phyloP scores from a whole-genome alignment of 2,113 vertebrate species.

The Sceloporus tristichus region DNA sequence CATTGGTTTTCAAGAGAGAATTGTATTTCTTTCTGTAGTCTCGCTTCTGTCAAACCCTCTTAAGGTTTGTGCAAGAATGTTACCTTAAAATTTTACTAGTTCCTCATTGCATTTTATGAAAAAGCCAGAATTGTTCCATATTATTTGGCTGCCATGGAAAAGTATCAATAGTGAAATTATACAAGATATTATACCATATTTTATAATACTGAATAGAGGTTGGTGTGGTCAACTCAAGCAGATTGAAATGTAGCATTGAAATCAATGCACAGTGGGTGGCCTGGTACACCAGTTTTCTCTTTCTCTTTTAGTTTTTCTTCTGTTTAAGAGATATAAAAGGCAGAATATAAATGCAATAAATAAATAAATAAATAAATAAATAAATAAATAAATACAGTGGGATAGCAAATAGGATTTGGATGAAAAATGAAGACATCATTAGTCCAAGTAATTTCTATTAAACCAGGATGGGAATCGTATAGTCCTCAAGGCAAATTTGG shows the following conservation, averaged over 20 bases:
- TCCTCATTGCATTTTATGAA: neutral
- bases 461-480: too few relatives aligned
- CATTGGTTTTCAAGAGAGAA: neutral
- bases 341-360: too few relatives aligned
- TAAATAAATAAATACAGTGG: too few relatives aligned
- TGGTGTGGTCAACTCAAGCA: slow-evolving; percentile 32
- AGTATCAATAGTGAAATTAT: slow-evolving; percentile 10
- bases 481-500: too few relatives aligned
- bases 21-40: slow-evolving; percentile 9
- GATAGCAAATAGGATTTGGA: too few relatives aligned
- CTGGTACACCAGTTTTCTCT: neutral
- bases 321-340: neutral
- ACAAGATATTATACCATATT: slow-evolving; percentile 19
- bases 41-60: slow-evolving; percentile 12
- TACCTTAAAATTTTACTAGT: slow-evolving; percentile 27
- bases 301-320: slow-evolving; percentile 2
- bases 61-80: slow-evolving; percentile 14
- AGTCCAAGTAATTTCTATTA: too few relatives aligned
- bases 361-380: too few relatives aligned
- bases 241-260: slow-evolving; percentile 16
- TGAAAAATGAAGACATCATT: too few relatives aligned
- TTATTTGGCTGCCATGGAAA: slow-evolving; percentile 9
- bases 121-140: slow-evolving; percentile 18
- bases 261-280: slow-evolving; percentile 19
- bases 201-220: slow-evolving; percentile 26